These are phyloP conservation scores for Drosophila barbarae DNA, from an alignment of 2,888 invertebrate species.

Conservation along the genomic window DNA sequence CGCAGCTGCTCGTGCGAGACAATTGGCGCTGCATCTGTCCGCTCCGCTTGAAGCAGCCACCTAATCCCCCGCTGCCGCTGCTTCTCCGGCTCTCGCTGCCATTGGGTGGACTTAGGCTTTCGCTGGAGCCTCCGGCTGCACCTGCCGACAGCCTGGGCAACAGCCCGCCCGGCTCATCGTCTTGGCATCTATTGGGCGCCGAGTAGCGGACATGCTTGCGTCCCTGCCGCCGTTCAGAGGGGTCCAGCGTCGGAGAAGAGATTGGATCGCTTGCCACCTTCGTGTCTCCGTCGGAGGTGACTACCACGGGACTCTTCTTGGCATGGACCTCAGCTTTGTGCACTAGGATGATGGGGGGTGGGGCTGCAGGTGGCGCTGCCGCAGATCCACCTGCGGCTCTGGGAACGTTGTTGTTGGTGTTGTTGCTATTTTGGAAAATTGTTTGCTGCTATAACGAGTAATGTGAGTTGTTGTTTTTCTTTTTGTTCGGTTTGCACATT, in stretches of 20 bases:
- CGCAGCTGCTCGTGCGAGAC: conserved; percentile 68
- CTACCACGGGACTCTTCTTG: conserved; percentile 56
- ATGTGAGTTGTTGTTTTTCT: conserved; percentile 63
- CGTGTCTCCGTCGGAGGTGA: conserved; percentile 47
- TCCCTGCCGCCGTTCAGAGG: conserved; percentile 10
- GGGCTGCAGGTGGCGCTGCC: conserved; percentile 24
- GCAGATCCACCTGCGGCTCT: conserved; percentile 31
- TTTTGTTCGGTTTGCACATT: conserved; percentile 20
- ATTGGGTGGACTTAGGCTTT: background rate
- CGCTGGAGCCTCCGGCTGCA: background rate
- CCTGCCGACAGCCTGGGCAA: background rate
- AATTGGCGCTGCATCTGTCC: conserved; percentile 62
- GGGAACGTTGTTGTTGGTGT: conserved; percentile 59
- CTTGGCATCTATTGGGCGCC: conserved; percentile 37
- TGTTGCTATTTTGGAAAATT: conserved; percentile 74
- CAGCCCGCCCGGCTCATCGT: conserved; percentile 45
- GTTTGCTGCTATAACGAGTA: conserved; percentile 78
- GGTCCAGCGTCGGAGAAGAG: conserved; percentile 30
- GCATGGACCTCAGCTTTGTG: conserved; percentile 74
- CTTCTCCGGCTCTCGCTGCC: conserved; percentile 5
- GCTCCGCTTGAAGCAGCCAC: conserved; percentile 32
- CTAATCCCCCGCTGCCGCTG: conserved; percentile 26
- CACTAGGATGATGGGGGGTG: conserved; percentile 69
- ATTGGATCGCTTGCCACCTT: conserved; percentile 41
- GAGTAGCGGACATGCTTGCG: conserved; percentile 60